Evolutionary conservation across 2,888 invertebrate genomes (phyloP), one percentile per base, ranked within the genome.

Genomic region (Athalia cordata): DNA sequence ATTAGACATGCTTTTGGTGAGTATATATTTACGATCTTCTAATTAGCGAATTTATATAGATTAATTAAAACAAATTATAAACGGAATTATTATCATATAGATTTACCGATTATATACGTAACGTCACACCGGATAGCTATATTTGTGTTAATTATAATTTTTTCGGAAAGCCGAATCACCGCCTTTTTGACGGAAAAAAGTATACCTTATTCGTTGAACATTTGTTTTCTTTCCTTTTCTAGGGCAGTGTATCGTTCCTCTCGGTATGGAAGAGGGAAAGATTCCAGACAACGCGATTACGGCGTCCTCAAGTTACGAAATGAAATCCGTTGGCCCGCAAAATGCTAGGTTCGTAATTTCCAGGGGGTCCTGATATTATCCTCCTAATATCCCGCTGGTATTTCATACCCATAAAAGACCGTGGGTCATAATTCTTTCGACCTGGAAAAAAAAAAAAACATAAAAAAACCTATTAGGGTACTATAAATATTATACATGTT

Each of bases 231-330:
- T 49, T 75, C 50, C 79, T 90, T 90, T 29, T 80, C 92, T 29
- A 92, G 95, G 94, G 80, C 93, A 92, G 89, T 96, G 96, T 89
- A 93, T 93, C 84, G 91, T 94, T 74, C 93, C 96, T 13, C 93
- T 97, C 83, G 97, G 97, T 77, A 97, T 97, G 97, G 96, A 97
- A 90, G 95, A 94, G 84, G 96, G 96, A 55, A 93, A 93, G 89
- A 97, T 97, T 87, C 94, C 95, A 72, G 96, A 97, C 91, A 93
- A 95, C 83, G 96, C 96, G 83, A 95, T 97, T 86, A 94, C 95
- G 5, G 96, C 97, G 79, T 96, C 96, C 88, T 97, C 97, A 77
- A 96, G 95, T 83, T 95, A 95, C 90, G 97, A 97, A 89, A 93
- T 94, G 85, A 95, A 96, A 88, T 96, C 95, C 84, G 96, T 97